Evolutionary conservation across 2,888 invertebrate species (phyloP).

Genomic region (Resseliella maxima): DNA sequence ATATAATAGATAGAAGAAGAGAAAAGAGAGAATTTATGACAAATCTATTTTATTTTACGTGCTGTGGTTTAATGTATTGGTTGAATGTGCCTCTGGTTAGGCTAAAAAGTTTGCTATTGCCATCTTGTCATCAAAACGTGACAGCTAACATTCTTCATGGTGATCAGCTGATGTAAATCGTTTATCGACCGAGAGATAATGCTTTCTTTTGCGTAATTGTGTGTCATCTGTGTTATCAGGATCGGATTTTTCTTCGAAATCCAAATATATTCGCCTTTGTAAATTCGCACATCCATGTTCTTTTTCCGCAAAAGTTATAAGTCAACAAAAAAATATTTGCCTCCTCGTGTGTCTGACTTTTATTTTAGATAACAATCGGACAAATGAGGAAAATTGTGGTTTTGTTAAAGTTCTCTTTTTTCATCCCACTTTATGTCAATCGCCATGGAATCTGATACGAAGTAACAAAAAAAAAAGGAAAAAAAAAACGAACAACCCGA

Average conservation of each 20-base stretch:
- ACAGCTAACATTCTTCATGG: not conserved
- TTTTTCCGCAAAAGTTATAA: not conserved
- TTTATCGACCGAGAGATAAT: not conserved
- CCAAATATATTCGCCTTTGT: not conserved
- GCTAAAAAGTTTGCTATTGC: not conserved
- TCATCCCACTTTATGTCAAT: not conserved
- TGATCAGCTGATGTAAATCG: not conserved
- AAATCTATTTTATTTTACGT: not conserved
- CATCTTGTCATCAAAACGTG: not conserved
- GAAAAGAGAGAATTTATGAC: not conserved
- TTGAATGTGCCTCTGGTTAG: not conserved
- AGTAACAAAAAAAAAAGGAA: too few species aligned
- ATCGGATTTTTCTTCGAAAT: not conserved
- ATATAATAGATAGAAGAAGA: not conserved
- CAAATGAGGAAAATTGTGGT: not conserved
- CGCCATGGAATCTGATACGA: not conserved
- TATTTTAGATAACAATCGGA: not conserved
- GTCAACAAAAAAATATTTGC: constrained; percentile 32
- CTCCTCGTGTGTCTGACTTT: not conserved
- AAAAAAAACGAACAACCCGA: too few species aligned
- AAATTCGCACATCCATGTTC: not conserved
- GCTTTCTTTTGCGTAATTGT: not conserved
- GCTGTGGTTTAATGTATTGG: not conserved
- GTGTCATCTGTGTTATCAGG: constrained; percentile 7
- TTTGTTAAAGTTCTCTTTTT: not conserved